A percentile compares a stretch with the other conserved stretches of the same genome.
These are phyloP conservation scores for Pogona vitticeps DNA, from an alignment of 2,113 vertebrate genomes.

Conservation along the genomic window DNA sequence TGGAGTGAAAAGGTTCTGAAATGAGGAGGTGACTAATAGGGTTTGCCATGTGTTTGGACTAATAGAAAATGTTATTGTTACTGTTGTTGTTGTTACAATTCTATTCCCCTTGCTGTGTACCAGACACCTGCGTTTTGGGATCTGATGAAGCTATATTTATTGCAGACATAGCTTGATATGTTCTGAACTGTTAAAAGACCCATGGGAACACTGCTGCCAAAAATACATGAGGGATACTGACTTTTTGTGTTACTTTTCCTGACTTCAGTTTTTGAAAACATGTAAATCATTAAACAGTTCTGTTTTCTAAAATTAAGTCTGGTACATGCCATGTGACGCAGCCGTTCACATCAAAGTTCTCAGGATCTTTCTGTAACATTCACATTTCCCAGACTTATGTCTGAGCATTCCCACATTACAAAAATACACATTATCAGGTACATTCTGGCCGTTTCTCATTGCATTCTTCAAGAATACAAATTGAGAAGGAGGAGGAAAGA, in stretches of 20 bases:
- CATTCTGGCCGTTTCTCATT: background rate
- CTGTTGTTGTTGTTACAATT: background rate
- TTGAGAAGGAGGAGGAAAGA: background rate
- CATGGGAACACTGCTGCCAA: background rate
- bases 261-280: background rate
- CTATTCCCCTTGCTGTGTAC: background rate
- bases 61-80: background rate
- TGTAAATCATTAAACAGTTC: background rate
- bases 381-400: background rate
- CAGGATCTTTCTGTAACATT: background rate
- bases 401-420: background rate
- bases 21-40: slow-evolving; percentile 35
- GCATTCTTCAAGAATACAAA: background rate
- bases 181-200: background rate
- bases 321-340: background rate
- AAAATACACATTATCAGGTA: background rate
- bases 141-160: background rate
- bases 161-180: background rate
- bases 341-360: background rate
- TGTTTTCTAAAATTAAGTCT: background rate
- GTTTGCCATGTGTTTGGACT: slow-evolving; percentile 48
- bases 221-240: background rate
- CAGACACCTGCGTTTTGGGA: background rate
- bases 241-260: background rate
- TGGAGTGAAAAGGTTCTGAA: slow-evolving; percentile 32